phyloP scores from a whole-genome alignment of 2,888 invertebrate genomes.

The Pecten maximus region DNA sequence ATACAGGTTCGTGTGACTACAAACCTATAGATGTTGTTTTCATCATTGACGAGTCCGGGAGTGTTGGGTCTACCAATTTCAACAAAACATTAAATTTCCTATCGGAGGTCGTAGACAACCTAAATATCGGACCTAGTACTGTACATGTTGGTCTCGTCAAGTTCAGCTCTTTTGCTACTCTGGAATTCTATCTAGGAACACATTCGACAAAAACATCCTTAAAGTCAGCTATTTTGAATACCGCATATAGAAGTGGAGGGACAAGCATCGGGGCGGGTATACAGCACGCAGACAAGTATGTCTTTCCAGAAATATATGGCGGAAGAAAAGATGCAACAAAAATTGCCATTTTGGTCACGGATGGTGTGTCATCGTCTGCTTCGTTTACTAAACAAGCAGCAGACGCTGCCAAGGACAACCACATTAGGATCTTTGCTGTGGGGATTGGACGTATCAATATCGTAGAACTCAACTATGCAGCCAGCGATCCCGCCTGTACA shows the following conservation, averaged over 20 bases:
- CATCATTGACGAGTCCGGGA: background rate
- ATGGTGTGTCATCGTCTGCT: constrained; percentile 53
- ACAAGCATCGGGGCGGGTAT: background rate
- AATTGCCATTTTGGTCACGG: constrained; percentile 56
- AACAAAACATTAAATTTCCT: background rate
- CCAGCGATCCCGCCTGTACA: constrained; percentile 53
- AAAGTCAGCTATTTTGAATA: background rate
- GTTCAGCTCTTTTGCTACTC: background rate
- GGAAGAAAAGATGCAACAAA: constrained; percentile 45
- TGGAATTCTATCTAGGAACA: background rate
- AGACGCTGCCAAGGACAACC: constrained; percentile 42
- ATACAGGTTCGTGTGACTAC: background rate
- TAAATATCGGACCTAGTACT: background rate
- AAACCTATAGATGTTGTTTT: background rate
- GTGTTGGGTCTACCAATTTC: background rate
- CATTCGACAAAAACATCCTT: background rate
- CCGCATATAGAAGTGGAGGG: background rate
- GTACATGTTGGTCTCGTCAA: constrained; percentile 3
- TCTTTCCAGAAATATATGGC: background rate
- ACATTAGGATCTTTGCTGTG: constrained; percentile 52
- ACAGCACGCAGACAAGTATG: background rate
- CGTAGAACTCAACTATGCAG: constrained; percentile 49
- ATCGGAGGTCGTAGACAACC: background rate
- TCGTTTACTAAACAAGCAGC: constrained; percentile 48
- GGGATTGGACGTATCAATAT: constrained; percentile 56